Percentiles rank a stretch among this genome's conserved stretches.
These are phyloP conservation scores for Drosophila hamatofila DNA, from an alignment of 2,888 invertebrate genomes.

Conservation along the genomic window DNA sequence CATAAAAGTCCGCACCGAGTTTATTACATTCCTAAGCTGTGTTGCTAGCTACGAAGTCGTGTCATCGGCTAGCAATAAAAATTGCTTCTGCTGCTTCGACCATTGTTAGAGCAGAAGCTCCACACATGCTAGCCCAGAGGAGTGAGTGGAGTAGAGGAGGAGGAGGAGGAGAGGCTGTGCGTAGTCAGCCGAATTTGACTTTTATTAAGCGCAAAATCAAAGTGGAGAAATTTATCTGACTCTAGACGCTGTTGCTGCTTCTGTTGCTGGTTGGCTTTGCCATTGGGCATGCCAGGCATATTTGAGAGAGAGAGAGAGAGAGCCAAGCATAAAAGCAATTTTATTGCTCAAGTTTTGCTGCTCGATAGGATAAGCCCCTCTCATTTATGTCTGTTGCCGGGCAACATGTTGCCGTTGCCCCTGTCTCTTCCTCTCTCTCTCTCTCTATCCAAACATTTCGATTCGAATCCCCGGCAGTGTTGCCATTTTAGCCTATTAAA, in stretches of 20 bases:
- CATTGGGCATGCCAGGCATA: conserved; percentile 67
- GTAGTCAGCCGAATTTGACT: conserved; percentile 80
- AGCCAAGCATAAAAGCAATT: conserved; percentile 70
- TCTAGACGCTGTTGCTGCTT: conserved; percentile 23
- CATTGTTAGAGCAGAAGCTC: conserved; percentile 25
- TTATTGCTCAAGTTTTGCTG: conserved; percentile 80
- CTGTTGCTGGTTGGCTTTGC: conserved; percentile 15
- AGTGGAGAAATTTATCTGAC: conserved; percentile 73
- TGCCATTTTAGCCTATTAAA: too few species aligned
- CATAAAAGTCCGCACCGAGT: conserved; percentile 68
- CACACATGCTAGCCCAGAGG: conserved; percentile 37
- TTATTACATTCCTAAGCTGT: conserved; percentile 73
- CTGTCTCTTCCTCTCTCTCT: conserved; percentile 30
- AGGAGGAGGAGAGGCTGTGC: conserved; percentile 29
- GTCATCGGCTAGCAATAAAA: conserved; percentile 72
- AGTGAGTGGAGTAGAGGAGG: background rate
- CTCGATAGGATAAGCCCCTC: conserved; percentile 77
- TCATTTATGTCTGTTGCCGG: conserved; percentile 75
- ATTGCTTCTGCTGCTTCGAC: conserved; percentile 31
- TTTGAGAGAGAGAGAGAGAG: conserved; percentile 35
- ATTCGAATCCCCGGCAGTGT: conserved; percentile 54
- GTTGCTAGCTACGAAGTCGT: conserved; percentile 59
- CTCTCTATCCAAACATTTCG: conserved; percentile 33
- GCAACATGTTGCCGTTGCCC: conserved; percentile 71
- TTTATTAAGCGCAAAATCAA: conserved; percentile 79